phyloP scores from a whole-genome alignment of 2,888 invertebrate species.

The Bembecia ichneumoniformis region DNA sequence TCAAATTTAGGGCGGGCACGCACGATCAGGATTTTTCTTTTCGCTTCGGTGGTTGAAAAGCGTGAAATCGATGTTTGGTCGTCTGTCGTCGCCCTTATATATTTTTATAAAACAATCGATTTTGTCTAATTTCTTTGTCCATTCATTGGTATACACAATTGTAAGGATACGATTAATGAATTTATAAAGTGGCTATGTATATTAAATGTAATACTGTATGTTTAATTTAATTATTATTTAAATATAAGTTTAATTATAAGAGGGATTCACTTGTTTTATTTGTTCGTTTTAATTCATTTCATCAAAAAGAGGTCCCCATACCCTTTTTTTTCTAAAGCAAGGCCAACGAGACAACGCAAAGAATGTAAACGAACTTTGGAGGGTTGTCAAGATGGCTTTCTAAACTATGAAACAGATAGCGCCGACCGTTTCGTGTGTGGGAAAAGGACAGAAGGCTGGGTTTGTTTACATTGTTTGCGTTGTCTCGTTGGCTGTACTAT shows the following conservation, averaged over 20 bases:
- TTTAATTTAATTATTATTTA: conserved; percentile 47
- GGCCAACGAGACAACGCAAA: no score
- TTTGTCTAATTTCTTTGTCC: conserved; percentile 24
- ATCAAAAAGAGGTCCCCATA: no score
- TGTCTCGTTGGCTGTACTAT: no score
- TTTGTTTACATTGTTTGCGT: no score
- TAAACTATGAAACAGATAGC: no score
- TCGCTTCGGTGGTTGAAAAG: no score
- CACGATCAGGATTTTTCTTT: conserved; percentile 4
- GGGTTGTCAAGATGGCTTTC: no score
- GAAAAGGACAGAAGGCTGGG: no score
- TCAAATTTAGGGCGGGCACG: conserved; percentile 20
- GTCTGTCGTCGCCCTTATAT: conserved; percentile 36
- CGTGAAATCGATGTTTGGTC: not conserved
- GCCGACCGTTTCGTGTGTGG: no score
- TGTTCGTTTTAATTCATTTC: conserved; percentile 1
- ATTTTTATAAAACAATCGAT: conserved; percentile 43
- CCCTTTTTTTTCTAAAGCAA: no score
- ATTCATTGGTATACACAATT: conserved; percentile 29
- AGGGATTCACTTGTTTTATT: conserved; percentile 41
- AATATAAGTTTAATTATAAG: conserved; percentile 59
- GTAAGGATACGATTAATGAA: conserved; percentile 21
- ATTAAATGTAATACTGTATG: conserved; percentile 54
- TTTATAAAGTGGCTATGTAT: conserved; percentile 59
- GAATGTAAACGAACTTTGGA: no score